Evolutionary conservation across 2,888 invertebrate species (phyloP).

Genomic region (Plusia festucae): DNA sequence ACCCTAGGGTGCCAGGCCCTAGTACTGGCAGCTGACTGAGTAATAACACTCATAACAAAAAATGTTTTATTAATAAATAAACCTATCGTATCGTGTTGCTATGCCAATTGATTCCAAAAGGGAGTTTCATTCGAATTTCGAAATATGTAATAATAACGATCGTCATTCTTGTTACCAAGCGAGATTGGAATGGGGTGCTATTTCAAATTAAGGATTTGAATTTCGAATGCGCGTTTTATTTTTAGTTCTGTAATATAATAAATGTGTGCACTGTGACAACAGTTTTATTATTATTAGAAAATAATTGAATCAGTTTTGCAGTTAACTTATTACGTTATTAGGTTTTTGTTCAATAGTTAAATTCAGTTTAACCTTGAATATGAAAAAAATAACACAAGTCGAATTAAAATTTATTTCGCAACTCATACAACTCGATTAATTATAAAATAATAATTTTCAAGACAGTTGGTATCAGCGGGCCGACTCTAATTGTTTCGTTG

Average conservation of each 20-base stretch:
- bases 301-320: no score
- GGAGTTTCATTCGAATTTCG: slow-evolving; percentile 41
- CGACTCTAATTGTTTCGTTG: slow-evolving; percentile 41
- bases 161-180: slow-evolving; percentile 37
- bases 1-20: slow-evolving; percentile 45
- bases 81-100: slow-evolving; percentile 45
- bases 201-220: neutral
- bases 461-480: slow-evolving; percentile 24
- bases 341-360: neutral
- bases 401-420: slow-evolving; percentile 11
- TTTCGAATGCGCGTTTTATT: neutral
- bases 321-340: no score
- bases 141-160: slow-evolving; percentile 33
- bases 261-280: neutral
- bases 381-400: neutral
- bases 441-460: slow-evolving; percentile 33
- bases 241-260: neutral
- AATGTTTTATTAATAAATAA: slow-evolving; percentile 53
- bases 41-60: slow-evolving; percentile 29
- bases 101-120: slow-evolving; percentile 46
- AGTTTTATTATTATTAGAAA: neutral
- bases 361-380: neutral
- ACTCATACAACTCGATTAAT: slow-evolving; percentile 17
- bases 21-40: slow-evolving; percentile 37
- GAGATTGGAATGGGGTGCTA: neutral